Evolutionary conservation across 1,140 invertebrate species (phyloP).

Genomic region (Brachionus sp.): DNA sequence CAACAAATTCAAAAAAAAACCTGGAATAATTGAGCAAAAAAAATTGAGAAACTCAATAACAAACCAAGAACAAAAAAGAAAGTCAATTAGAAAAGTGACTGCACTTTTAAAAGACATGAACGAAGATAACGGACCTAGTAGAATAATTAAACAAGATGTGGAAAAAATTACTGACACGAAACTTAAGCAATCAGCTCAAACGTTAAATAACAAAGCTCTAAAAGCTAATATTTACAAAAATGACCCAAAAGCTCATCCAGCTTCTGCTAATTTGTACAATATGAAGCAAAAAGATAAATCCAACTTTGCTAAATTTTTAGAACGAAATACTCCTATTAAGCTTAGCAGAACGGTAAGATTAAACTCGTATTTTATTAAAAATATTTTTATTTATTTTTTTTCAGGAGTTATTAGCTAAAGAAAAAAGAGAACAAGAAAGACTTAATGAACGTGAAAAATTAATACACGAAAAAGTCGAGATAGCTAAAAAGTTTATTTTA

Average conservation of each 20-base stretch:
- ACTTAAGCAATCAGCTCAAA: background rate
- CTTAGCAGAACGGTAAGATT: background rate
- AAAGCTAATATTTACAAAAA: background rate
- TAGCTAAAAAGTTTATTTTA: background rate
- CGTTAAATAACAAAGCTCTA: background rate
- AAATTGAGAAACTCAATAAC: background rate
- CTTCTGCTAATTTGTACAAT: background rate
- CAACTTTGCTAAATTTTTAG: background rate
- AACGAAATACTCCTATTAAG: slow-evolving; percentile 7
- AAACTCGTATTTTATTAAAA: background rate
- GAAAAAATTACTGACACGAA: background rate
- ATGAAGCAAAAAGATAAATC: background rate
- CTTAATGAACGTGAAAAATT: slow-evolving; percentile 21
- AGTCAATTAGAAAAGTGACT: background rate
- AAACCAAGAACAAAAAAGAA: slow-evolving; percentile 1
- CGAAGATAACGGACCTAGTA: background rate
- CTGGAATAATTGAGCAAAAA: background rate
- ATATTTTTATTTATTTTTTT: background rate
- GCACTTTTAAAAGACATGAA: background rate
- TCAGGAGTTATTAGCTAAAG: background rate
- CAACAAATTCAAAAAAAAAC: background rate
- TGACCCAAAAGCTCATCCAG: background rate
- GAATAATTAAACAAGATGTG: background rate
- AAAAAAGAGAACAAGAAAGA: slow-evolving; percentile 27
- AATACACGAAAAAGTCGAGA: slow-evolving; percentile 27